These are phyloP conservation scores for Dicrurus megarhynchus DNA, from an alignment of 2,113 vertebrate genomes.

Conservation along the genomic window DNA sequence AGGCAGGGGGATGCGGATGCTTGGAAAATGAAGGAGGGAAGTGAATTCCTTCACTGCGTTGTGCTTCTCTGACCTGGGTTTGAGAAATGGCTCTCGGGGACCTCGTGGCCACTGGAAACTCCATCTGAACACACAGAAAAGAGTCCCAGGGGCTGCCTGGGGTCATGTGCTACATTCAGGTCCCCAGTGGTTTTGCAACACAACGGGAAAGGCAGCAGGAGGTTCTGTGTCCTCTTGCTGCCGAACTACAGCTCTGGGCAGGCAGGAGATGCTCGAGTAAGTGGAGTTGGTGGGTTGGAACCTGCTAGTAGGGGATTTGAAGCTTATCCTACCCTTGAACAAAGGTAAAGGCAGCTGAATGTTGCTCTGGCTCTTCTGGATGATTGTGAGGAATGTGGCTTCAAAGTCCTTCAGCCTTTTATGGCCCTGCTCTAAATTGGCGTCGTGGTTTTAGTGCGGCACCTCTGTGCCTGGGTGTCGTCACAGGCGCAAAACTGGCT, in stretches of 20 bases:
- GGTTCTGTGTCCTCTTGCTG: not conserved
- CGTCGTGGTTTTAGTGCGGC: not conserved
- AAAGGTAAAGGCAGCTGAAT: not conserved
- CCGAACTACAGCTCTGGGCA: not conserved
- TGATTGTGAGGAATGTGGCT: not conserved
- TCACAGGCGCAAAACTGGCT: not conserved
- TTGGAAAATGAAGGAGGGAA: not conserved
- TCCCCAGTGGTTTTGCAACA: not conserved
- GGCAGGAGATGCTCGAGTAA: not conserved
- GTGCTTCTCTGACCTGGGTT: not conserved
- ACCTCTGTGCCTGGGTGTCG: not conserved
- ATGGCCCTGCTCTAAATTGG: not conserved
- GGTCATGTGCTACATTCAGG: fast-evolving
- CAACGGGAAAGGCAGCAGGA: not conserved
- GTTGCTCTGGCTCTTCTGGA: not conserved
- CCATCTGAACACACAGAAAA: not conserved
- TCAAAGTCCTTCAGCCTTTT: not conserved
- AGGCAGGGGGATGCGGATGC: not conserved
- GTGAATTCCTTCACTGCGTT: not conserved
- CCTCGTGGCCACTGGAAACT: not conserved
- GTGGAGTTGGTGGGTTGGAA: not conserved
- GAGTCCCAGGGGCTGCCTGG: not conserved
- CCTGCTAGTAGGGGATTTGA: not conserved
- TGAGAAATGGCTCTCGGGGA: not conserved
- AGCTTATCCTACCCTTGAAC: not conserved